phyloP scores from a whole-genome alignment of 2,113 vertebrate genomes.

The Chionis minor region DNA sequence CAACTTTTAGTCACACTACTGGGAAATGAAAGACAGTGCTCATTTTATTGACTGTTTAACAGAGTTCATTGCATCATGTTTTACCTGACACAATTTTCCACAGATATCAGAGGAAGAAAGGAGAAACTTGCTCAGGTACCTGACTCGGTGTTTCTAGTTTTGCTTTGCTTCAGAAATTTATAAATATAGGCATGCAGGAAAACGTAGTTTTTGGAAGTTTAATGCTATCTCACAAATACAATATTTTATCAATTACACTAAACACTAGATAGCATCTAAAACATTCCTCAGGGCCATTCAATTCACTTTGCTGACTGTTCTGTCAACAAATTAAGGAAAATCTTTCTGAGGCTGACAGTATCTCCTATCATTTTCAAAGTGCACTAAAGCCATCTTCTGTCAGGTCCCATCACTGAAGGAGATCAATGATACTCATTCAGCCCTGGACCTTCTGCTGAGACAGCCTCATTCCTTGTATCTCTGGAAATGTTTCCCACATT shows the following conservation, averaged over 20 bases:
- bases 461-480: slow-evolving; percentile 64
- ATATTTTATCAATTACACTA: slow-evolving; percentile 44
- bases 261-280: not conserved
- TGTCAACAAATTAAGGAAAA: not conserved
- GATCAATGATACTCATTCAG: slow-evolving; percentile 58
- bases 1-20: not conserved
- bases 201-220: not conserved
- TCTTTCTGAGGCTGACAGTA: not conserved
- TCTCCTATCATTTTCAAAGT: not conserved
- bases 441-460: slow-evolving; percentile 57
- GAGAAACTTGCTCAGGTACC: not conserved
- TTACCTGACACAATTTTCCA: not conserved
- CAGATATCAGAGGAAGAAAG: not conserved
- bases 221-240: not conserved
- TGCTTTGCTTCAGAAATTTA: not conserved
- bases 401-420: slow-evolving; percentile 43
- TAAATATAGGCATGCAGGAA: not conserved
- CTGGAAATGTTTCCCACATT: not conserved
- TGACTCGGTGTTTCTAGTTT: not conserved
- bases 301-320: not conserved
- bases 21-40: not conserved
- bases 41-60: not conserved
- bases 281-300: not conserved
- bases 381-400: not conserved
- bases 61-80: not conserved